A percentile compares a stretch with the other conserved stretches of the same genome.
Evolutionary conservation across 2,113 vertebrate species (phyloP).

Genomic region (Aspidoscelis tigris): DNA sequence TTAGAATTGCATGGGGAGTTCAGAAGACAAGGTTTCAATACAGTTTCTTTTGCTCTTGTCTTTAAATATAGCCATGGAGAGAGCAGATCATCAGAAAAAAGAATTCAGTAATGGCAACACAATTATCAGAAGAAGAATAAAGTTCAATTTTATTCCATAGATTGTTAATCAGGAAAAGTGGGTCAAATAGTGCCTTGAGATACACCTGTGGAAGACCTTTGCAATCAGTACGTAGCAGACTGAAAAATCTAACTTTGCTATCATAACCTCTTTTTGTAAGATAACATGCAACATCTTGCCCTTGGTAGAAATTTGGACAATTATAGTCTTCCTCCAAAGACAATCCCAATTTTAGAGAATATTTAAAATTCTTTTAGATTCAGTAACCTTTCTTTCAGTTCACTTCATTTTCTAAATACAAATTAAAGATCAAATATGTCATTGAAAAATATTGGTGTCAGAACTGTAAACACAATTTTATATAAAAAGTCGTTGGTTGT

Average conservation of each 20-base stretch:
- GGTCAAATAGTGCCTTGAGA: neutral
- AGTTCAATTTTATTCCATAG: accelerated
- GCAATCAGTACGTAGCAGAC: neutral
- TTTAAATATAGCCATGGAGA: conserved; percentile 16
- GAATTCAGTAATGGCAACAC: neutral
- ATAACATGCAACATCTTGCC: neutral
- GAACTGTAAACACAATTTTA: neutral
- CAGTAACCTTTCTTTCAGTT: neutral
- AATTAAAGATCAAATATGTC: neutral
- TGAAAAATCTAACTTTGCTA: neutral
- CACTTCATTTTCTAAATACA: neutral
- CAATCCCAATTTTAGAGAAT: neutral
- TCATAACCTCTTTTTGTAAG: neutral
- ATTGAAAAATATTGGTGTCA: neutral
- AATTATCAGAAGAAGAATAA: neutral
- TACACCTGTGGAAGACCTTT: neutral
- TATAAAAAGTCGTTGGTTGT: neutral
- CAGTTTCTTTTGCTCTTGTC: neutral
- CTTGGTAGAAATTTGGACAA: neutral
- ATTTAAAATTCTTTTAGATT: neutral
- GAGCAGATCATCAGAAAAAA: conserved; percentile 11
- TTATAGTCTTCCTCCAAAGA: neutral
- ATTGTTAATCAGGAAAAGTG: neutral
- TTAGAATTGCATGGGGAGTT: neutral
- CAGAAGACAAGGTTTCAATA: neutral